Conservation (phyloP, 2,797 vertebrate genomes). For the Apogon hyalosoma region DNA sequence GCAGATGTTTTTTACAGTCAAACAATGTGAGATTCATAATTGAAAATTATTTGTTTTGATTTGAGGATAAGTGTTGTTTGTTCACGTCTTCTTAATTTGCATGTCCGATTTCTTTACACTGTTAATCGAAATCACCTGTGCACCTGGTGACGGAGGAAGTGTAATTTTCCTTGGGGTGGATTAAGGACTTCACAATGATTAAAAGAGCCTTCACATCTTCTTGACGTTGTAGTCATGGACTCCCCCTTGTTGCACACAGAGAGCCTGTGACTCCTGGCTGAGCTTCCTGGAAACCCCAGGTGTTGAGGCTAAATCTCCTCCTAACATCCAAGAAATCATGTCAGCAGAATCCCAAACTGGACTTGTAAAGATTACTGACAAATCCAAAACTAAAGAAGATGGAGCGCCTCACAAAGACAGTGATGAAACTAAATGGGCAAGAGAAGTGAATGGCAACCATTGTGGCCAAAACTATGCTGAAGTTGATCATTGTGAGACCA, state of each 20-base stretch:
- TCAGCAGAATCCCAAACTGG: slow-evolving; percentile 21
- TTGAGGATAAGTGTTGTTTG: background rate
- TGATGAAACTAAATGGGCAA: background rate
- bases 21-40: background rate
- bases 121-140: slow-evolving; percentile 34
- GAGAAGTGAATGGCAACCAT: background rate
- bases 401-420: background rate
- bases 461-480: background rate
- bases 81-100: slow-evolving; percentile 52
- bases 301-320: slow-evolving; percentile 10
- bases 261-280: slow-evolving; percentile 25
- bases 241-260: slow-evolving; percentile 76
- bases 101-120: slow-evolving; percentile 38
- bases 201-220: slow-evolving; percentile 37
- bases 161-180: slow-evolving; percentile 59
- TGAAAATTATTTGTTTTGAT: background rate
- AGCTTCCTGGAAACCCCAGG: slow-evolving; percentile 25
- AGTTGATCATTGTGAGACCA: background rate
- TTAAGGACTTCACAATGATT: slow-evolving; percentile 45
- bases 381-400: slow-evolving; percentile 11
- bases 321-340: slow-evolving; percentile 26
- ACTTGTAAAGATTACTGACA: background rate
- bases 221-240: slow-evolving; percentile 61
- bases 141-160: slow-evolving; percentile 66
- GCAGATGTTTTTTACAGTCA: background rate